Base-by-base conservation (phyloP, 1,140 invertebrate genomes). In the Stenopsyche tienmushanensis region DNA sequence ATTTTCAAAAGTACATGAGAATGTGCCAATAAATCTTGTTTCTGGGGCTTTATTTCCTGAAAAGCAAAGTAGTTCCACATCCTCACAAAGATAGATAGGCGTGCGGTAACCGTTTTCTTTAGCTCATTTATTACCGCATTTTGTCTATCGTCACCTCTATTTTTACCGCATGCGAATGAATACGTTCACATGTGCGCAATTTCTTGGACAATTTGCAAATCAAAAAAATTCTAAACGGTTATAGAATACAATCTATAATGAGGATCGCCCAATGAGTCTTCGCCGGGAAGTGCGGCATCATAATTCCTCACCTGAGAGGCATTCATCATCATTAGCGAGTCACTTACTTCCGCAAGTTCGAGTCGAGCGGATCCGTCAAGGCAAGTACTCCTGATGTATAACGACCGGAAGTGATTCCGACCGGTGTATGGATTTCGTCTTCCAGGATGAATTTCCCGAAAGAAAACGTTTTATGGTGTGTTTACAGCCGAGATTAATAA, bases 261-360 rank as follows among this genome's bases (percentile, higher is more conserved):
- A 34, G 5, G 29, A 5, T 13, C 5, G 29, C 5, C 29, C 13
- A 34, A 34, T 7, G 29, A 7, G 5, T 34, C 29, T 34, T 34
- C n/a, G n/a, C n/a, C n/a, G n/a, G n/a, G n/a, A n/a, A n/a, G 29
- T 34, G 5, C 13, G 5, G 5, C 29, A 34, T 42, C 34, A 39
- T 29, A 57, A 57, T 57, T 57, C 54, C 54, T 29, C 39, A 57
- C 54, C 54, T 57, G 54, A 26, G 21, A 13, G 50, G 8, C 54
- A 29, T 57, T 57, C 54, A 57, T 57, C 54, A 57, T 57, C 54
- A 57, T 57, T 57, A 57, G 39, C 18, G 20, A 25, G 29, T 53
- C 21, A n/a, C n/a, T n/a, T 34, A 34, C 29, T 13, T 34, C 13
- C 29, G 13, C 21, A 49, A 49, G 52, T 57, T 57, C 21, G 39